Evolutionary conservation across 2,797 vertebrate species (phyloP), one percentile per base, ranked within the genome.

Genomic region (Labroides dimidiatus): DNA sequence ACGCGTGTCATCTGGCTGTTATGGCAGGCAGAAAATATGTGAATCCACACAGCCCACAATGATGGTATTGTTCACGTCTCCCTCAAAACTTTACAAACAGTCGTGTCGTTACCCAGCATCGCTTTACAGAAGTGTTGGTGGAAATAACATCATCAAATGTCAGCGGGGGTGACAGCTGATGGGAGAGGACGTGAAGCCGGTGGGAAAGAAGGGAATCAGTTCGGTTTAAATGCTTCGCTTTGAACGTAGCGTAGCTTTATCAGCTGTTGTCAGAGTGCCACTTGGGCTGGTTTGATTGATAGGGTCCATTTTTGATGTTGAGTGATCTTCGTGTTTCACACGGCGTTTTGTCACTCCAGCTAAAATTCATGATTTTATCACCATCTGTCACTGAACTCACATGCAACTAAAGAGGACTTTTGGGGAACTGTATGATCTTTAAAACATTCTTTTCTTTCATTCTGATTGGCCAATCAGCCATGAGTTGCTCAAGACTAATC

Each of bases 21-120:
- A 77, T 81, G 74, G 48, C 62, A 78, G 77, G 77, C 73, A 67
- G 76, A 80, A 87, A 75, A 62, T 82, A 73, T 81, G 86, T 83
- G 77, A 48, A 77, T 72, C 61, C 74, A 63, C 75, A 43, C 48
- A 57, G 66, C 67, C 74, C 66, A 91, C 85, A 91, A 81, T 73
- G 72, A 64, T 44, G 5, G 33, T 73, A 72, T 89, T 89, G 83
- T 90, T 77, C 2, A 2, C 17, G 27, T 74, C 61, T 74, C 71
- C 52, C 60, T 44, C 65, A 59, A 75, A 59, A 59, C 61, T 64
- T 14, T 10, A 33, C 19, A 69, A 77, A 63, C 58, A 61, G 64
- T 68, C 44, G 51, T 42, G 33, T 43, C 52, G 30, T 65, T 48
- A 13, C 75, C 81, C 61, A 71, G 75, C 6, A 8, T 77, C 59